These are phyloP conservation scores for Protonemura montana DNA, from an alignment of 2,888 invertebrate genomes.

Conservation along the genomic window DNA sequence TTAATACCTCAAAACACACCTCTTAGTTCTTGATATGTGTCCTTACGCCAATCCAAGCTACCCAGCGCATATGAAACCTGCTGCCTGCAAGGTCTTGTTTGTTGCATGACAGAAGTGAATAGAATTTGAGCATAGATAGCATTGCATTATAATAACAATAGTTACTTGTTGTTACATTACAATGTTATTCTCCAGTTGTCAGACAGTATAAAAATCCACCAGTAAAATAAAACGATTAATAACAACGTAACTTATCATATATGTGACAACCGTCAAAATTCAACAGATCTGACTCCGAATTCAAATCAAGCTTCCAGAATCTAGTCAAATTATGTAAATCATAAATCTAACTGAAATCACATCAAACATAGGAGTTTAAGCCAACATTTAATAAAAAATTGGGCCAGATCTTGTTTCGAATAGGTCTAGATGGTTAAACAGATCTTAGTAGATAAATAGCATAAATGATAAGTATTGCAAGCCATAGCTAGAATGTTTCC, in stretches of 20 bases:
- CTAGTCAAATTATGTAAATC: neutral
- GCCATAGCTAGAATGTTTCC: constrained; percentile 78
- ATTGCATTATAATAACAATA: too few species aligned
- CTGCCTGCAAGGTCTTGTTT: too few species aligned
- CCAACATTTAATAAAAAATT: neutral
- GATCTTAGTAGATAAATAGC: constrained; percentile 68
- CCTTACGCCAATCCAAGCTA: too few species aligned
- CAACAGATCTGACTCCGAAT: neutral
- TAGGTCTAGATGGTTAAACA: constrained; percentile 41
- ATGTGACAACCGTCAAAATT: neutral
- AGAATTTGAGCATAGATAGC: too few species aligned
- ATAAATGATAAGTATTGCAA: constrained; percentile 72
- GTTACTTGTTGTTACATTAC: too few species aligned
- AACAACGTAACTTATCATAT: neutral
- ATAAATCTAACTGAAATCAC: neutral
- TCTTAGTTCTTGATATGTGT: too few species aligned
- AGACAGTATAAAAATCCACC: too few species aligned
- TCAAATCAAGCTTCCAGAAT: neutral
- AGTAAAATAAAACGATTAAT: too few species aligned
- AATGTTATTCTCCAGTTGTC: too few species aligned
- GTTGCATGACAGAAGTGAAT: too few species aligned
- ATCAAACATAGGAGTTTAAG: neutral
- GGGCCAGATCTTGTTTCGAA: constrained; percentile 8
- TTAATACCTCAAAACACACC: too few species aligned
- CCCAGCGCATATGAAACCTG: too few species aligned